Base-by-base conservation (phyloP, 1,140 invertebrate species). In the Akabosia matsudoensis region DNA sequence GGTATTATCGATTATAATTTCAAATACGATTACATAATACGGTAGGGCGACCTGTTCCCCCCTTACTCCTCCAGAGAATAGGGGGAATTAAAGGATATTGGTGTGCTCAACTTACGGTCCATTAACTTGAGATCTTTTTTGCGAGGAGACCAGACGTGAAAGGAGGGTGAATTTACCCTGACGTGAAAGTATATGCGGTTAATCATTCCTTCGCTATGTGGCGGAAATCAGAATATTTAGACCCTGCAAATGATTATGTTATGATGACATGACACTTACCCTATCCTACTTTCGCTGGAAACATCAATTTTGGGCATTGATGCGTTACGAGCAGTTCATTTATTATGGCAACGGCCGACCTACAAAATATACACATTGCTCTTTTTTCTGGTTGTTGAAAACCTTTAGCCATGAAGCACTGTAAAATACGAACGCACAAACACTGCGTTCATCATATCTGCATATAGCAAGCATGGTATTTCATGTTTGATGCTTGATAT, bases 231-330 rank as follows among this genome's bases (percentile, higher is more conserved):
- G 61, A n/a, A 30, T 31, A 67, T 67, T 67, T 67, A 18, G 37
- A 45, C 18, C 18, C 4, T n/a, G 10, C 24, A 67, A 67, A 67
- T 31, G 24, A 30, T 67, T 67, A 67, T 67, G 61, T 4, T 67
- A 67, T 28, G 61, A 67, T 67, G 61, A 67, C 61, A 30, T 67
- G 61, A 31, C 61, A 67, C 24, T 67, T 67, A 67, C 31, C 61
- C 61, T 61, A 61, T 61, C 54, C 54, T 22, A 67, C 22, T 67
- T 67, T 28, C 61, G 31, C 1, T 67, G 61, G 61, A 30, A 67
- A 67, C 61, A 67, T 67, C 61, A 67, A 31, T 67, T 67, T 67
- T 67, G 30, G 26, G 28, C n/a, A 31, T 30, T 30, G 24, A 67
- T 10, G 24, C 61, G 30, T 67, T 30, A 7, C 22, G 4, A n/a